Percentiles rank a stretch among this genome's conserved stretches.
Evolutionary conservation across 2,113 vertebrate genomes (phyloP).

Genomic region (Rhipidura dahli): DNA sequence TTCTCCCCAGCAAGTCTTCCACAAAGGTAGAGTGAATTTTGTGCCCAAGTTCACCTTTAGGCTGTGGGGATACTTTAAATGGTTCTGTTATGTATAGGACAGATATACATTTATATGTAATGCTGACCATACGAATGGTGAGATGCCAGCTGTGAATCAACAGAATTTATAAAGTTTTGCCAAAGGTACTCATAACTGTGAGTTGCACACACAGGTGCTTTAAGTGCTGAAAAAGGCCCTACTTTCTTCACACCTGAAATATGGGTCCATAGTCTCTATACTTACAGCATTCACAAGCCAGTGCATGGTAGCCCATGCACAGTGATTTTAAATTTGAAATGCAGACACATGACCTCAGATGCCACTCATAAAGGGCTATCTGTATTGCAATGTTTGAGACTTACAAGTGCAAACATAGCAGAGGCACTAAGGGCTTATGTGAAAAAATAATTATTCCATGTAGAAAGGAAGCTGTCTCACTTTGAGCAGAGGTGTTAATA

Average conservation of each 20-base stretch:
- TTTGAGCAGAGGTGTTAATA: conserved; percentile 56
- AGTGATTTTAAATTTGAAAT: conserved; percentile 18
- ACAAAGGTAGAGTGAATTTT: neutral
- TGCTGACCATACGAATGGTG: neutral
- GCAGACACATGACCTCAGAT: conserved; percentile 25
- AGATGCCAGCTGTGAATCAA: conserved; percentile 38
- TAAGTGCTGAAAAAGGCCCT: neutral
- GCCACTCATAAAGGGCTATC: conserved; percentile 36
- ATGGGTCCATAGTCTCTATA: neutral
- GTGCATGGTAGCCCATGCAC: neutral
- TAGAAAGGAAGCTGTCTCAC: conserved; percentile 50
- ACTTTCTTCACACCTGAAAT: conserved; percentile 32
- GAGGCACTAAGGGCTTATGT: conserved; percentile 20
- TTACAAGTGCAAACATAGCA: conserved; percentile 47
- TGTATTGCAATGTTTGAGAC: conserved; percentile 43
- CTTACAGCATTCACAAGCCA: conserved; percentile 4
- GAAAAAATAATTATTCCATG: conserved; percentile 53
- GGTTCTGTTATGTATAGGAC: neutral
- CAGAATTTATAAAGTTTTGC: conserved; percentile 27
- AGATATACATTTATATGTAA: neutral
- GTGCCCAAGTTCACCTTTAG: neutral
- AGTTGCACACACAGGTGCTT: neutral
- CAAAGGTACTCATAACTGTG: neutral
- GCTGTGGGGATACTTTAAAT: conserved; percentile 37
- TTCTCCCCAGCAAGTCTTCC: neutral